phyloP scores from a whole-genome alignment of 2,113 vertebrate genomes.

The Haplochromis burtoni region DNA sequence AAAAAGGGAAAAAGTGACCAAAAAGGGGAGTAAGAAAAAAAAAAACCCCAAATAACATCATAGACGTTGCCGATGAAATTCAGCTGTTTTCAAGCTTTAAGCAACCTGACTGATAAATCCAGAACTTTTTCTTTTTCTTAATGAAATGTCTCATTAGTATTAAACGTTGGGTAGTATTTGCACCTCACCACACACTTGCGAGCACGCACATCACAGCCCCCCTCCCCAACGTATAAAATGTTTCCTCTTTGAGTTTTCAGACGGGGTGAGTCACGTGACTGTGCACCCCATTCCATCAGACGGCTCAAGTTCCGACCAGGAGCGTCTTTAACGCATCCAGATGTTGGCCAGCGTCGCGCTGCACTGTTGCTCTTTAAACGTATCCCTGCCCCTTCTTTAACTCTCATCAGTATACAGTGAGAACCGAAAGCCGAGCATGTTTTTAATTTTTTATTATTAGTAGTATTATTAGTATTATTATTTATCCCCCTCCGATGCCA shows the following conservation, averaged over 20 bases:
- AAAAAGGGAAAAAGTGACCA: not conserved
- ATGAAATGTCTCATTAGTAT: not conserved
- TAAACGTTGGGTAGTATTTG: not conserved
- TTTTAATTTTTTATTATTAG: not conserved
- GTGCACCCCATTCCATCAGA: constrained; percentile 71
- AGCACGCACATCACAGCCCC: not conserved
- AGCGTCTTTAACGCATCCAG: constrained; percentile 64
- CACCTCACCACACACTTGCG: not conserved
- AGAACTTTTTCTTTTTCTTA: not conserved
- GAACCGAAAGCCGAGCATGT: not conserved
- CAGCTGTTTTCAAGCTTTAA: not conserved
- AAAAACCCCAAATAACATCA: not conserved
- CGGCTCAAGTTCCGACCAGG: constrained; percentile 60
- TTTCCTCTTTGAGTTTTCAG: constrained; percentile 60
- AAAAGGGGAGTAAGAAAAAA: not conserved
- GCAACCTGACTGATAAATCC: not conserved
- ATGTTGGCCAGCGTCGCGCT: constrained; percentile 53
- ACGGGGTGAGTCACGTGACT: constrained; percentile 66
- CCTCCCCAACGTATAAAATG: constrained; percentile 40
- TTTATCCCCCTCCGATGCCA: not conserved
- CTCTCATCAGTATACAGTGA: not conserved
- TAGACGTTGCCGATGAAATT: not conserved
- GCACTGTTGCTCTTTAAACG: constrained; percentile 37
- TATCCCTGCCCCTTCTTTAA: constrained; percentile 15
- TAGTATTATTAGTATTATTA: not conserved